Base-by-base conservation (phyloP, 92 coral and sea anemone species). In the Epizoanthus rinbou region DNA sequence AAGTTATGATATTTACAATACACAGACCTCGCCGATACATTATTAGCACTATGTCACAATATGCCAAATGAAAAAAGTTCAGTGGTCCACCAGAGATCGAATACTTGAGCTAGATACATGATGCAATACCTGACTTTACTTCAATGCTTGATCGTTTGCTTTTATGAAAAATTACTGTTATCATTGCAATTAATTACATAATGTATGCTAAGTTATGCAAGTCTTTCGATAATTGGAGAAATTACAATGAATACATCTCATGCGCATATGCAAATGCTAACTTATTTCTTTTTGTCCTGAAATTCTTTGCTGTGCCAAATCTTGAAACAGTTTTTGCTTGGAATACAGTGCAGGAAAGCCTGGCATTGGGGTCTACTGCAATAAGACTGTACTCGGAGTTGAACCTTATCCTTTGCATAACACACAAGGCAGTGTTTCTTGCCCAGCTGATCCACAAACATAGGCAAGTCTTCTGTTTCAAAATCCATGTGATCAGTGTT, bases 291-390 rank as follows among this genome's bases (percentile, higher is more conserved):
- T 8, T 63, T 63, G 28, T 63, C 37, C 11, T 63, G 9, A 63
- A 63, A 63, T 63, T 23, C 37, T 63, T 63, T 63, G 68, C 68
- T 23, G 68, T 63, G 68, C 68, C 68, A 63, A 63, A 63, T 63
- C 35, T 63, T 63, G 14, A 63, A 63, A 63, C 68, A 63, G 68
- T 63, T 63, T 25, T 63, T 63, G 23, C 14, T 22, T 4, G 68
- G 68, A 21, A 5, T 59, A 18, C 21, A 18, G 24, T 59, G 21
- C 64, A 18, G 24, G 64, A 59, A 21, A 59, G 22, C 10, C 21
- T 59, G 7, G 25, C 24, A 59, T 5, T 18, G 10, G 21, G 21
- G 64, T 18, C 11, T 11, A 18, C 24, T 18, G 6, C 23, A 47
- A 9, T 47, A 47, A 47, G 2, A 50, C 15, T 9, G 15, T 9